These are phyloP conservation scores for Dasypogon diadema DNA, from an alignment of 2,888 invertebrate genomes.

Conservation along the genomic window DNA sequence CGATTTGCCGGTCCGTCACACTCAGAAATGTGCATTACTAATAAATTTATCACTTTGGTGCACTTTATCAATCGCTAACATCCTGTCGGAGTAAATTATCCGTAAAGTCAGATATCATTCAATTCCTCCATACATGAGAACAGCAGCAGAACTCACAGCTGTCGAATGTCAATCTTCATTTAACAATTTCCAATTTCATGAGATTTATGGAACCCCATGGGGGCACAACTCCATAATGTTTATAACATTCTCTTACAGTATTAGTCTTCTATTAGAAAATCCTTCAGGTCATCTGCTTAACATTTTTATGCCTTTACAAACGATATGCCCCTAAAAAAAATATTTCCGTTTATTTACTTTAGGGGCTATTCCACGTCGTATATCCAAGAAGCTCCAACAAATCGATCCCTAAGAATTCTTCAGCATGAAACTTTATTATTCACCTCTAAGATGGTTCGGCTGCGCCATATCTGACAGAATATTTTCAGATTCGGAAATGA, in stretches of 20 bases:
- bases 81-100: too few relatives aligned
- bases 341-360: slow-evolving; percentile 9
- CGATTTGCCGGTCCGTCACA: too few relatives aligned
- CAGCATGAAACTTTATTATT: slow-evolving; percentile 2
- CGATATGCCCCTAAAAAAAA: not conserved
- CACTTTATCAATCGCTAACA: too few relatives aligned
- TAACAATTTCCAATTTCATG: not conserved
- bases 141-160: not conserved
- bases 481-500: not conserved
- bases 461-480: not conserved
- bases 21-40: too few relatives aligned
- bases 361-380: not conserved
- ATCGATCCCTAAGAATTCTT: slow-evolving; percentile 8
- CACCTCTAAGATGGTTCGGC: not conserved
- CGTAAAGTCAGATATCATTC: too few relatives aligned
- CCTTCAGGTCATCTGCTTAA: slow-evolving; percentile 12
- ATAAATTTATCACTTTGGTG: too few relatives aligned
- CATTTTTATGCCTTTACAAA: slow-evolving; percentile 21
- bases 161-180: too few relatives aligned
- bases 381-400: too few relatives aligned
- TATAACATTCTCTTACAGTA: not conserved
- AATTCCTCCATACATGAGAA: too few relatives aligned
- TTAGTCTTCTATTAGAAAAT: not conserved
- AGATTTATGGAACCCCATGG: not conserved
- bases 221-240: not conserved